Evolutionary conservation across 2,797 vertebrate species (phyloP).

Genomic region (Sebastes taczanowskii): DNA sequence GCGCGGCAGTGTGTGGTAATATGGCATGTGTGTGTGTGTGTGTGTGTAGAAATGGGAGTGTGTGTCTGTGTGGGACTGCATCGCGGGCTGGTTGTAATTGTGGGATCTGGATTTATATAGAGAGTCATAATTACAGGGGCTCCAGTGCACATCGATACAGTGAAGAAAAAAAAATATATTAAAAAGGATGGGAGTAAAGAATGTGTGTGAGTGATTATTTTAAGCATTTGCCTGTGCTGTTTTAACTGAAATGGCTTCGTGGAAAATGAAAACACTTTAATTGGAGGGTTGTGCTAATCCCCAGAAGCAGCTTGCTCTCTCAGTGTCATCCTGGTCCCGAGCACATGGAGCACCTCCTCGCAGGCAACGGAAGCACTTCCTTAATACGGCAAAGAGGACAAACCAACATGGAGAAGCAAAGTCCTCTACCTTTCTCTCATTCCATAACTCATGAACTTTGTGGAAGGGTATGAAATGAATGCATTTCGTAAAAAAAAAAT

Average conservation of each 20-base stretch:
- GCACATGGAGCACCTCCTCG: background rate
- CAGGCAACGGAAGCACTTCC: background rate
- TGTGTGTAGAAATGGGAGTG: background rate
- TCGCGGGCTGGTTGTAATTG: conserved; percentile 71
- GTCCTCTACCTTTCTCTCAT: background rate
- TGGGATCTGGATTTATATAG: conserved; percentile 78
- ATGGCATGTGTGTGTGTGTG: conserved; percentile 17
- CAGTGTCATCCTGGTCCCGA: background rate
- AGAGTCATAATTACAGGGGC: conserved; percentile 76
- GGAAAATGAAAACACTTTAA: conserved; percentile 72
- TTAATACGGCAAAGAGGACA: background rate
- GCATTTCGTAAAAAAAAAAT: background rate
- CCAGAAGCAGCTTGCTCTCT: conserved; percentile 7
- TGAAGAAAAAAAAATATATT: conserved; percentile 42
- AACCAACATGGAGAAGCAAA: background rate
- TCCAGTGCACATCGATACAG: conserved; percentile 55
- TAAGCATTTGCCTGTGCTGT: conserved; percentile 64
- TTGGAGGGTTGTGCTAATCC: conserved; percentile 67
- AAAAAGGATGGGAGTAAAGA: conserved; percentile 19
- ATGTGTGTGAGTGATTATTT: conserved; percentile 64
- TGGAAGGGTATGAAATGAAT: background rate
- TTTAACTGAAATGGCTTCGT: conserved; percentile 70
- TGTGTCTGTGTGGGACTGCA: conserved; percentile 30
- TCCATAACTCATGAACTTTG: background rate
- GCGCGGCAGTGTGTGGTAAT: conserved; percentile 52